Conservation (phyloP, 2,888 invertebrate species). For the Geotrupes spiniger region DNA sequence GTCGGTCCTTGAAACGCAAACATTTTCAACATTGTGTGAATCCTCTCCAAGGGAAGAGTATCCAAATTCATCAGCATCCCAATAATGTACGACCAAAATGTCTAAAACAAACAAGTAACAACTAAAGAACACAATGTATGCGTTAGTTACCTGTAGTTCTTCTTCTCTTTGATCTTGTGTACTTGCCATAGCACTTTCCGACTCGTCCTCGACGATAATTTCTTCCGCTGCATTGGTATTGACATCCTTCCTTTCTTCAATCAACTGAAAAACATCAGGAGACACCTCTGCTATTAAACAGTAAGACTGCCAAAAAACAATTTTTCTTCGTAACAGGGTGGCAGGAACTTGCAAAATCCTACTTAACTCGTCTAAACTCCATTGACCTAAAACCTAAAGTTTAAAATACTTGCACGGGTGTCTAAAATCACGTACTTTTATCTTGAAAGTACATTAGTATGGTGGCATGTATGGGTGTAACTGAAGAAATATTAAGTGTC, state of each 20-base stretch:
- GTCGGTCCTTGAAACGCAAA: conserved; percentile 91
- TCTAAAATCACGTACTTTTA: conserved; percentile 69
- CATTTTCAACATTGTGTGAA: conserved; percentile 95
- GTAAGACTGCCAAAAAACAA: conserved; percentile 93
- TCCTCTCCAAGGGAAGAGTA: conserved; percentile 84
- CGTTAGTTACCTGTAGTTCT: conserved; percentile 71
- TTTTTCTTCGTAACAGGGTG: conserved; percentile 79
- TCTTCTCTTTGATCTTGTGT: conserved; percentile 92
- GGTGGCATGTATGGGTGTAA: conserved; percentile 91
- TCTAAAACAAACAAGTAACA: conserved; percentile 48
- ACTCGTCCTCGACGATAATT: conserved; percentile 82
- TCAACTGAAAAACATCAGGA: conserved; percentile 69
- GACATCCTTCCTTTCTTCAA: conserved; percentile 63
- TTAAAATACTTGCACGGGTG: too few relatives aligned
- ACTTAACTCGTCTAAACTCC: conserved; percentile 85
- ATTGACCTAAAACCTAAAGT: conserved; percentile 62
- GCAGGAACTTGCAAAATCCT: conserved; percentile 83
- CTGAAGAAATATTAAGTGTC: conserved; percentile 71
- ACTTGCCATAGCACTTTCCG: conserved; percentile 92
- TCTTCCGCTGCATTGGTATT: conserved; percentile 61
- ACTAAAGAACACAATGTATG: conserved; percentile 7
- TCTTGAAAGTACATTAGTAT: conserved; percentile 91
- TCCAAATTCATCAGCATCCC: conserved; percentile 96
- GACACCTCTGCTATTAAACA: conserved; percentile 77
- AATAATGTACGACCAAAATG: conserved; percentile 95